Conservation (phyloP, 2,797 vertebrate genomes). For the Myotis myotis region DNA sequence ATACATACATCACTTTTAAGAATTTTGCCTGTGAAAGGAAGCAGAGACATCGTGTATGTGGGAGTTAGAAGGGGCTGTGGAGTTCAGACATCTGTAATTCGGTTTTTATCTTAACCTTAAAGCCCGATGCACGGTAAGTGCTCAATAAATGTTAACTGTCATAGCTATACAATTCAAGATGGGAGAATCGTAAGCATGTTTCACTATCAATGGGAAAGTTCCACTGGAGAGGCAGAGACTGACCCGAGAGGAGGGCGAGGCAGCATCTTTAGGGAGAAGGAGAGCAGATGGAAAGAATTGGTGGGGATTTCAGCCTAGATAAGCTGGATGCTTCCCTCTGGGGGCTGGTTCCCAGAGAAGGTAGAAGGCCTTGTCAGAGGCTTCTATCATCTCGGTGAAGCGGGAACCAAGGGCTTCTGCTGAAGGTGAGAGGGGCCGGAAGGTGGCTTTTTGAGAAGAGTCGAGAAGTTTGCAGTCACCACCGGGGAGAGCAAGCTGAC, state of each 20-base stretch:
- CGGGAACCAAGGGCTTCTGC: neutral
- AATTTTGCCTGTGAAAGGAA: neutral
- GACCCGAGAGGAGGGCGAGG: neutral
- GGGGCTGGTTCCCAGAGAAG: neutral
- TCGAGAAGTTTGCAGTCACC: neutral
- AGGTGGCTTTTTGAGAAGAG: neutral
- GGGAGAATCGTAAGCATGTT: neutral
- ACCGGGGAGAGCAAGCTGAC: neutral
- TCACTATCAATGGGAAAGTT: neutral
- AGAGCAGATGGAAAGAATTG: neutral
- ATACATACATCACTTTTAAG: neutral
- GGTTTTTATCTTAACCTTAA: conserved; percentile 11
- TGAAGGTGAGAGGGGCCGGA: neutral
- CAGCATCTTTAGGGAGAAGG: neutral
- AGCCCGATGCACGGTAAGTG: neutral
- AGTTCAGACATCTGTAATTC: neutral
- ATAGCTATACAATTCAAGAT: neutral
- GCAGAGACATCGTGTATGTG: neutral
- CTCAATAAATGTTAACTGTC: neutral
- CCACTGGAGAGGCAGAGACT: neutral
- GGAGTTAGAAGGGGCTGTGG: neutral
- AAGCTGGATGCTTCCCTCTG: neutral
- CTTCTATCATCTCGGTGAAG: neutral
- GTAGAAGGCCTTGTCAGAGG: neutral
- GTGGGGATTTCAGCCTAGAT: conserved; percentile 1